These are phyloP conservation scores for Thelaira solivaga DNA, from an alignment of 2,888 invertebrate genomes.

Conservation along the genomic window DNA sequence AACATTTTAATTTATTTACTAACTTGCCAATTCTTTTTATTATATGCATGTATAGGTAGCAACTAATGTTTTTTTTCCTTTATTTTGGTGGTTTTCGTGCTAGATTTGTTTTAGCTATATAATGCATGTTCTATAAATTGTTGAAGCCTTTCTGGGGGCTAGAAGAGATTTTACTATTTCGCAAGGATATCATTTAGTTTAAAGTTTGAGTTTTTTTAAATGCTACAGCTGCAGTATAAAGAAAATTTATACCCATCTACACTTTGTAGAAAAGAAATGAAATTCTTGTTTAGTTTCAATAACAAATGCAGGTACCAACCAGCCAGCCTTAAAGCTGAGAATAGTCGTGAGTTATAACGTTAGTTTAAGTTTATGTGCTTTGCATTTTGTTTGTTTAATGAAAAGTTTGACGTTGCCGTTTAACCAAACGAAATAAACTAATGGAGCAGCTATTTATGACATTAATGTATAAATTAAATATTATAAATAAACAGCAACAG, in stretches of 20 bases:
- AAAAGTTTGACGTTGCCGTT: slow-evolving; percentile 46
- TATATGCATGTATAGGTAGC: slow-evolving; percentile 1
- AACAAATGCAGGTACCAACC: slow-evolving; percentile 11
- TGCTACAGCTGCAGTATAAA: slow-evolving; percentile 40
- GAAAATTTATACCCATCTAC: slow-evolving; percentile 18
- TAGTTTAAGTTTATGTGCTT: slow-evolving; percentile 35
- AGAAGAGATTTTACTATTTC: not conserved
- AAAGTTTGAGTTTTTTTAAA: slow-evolving; percentile 47
- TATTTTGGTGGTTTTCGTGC: slow-evolving; percentile 47
- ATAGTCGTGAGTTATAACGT: slow-evolving; percentile 43
- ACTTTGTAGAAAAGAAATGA: not conserved
- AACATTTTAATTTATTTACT: slow-evolving; percentile 58
- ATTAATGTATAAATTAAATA: slow-evolving; percentile 34
- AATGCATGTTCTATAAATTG: slow-evolving; percentile 27
- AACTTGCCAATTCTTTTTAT: slow-evolving; percentile 43
- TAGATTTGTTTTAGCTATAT: slow-evolving; percentile 36
- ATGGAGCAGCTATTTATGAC: slow-evolving; percentile 44
- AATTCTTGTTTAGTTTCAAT: slow-evolving; percentile 41
- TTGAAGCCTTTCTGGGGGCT: not conserved
- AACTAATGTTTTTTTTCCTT: not conserved
- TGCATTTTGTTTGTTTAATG: not conserved
- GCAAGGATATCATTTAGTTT: slow-evolving; percentile 51
- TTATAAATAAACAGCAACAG: not conserved
- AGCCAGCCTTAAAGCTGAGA: slow-evolving; percentile 44
- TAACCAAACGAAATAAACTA: slow-evolving; percentile 14